phyloP scores from a whole-genome alignment of 2,888 invertebrate species.

The Trachelus troglodyta region DNA sequence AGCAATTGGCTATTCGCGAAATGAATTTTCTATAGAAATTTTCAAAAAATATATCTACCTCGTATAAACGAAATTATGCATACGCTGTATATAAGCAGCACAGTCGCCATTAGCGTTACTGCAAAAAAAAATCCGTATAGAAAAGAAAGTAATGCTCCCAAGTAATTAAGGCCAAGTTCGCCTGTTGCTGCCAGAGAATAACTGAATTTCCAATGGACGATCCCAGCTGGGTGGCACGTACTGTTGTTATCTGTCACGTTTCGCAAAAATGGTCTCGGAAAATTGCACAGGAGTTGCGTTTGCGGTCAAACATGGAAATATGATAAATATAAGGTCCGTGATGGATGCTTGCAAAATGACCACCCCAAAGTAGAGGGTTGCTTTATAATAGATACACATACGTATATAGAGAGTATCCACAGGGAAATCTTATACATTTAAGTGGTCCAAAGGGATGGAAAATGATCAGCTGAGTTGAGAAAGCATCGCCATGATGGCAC shows the following conservation, averaged over 20 bases:
- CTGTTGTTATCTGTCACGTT: background rate
- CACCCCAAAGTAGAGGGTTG: background rate
- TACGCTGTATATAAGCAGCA: background rate
- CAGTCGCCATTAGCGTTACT: background rate
- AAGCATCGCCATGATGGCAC: background rate
- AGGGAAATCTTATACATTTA: background rate
- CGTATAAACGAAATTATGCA: background rate
- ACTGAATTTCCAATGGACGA: background rate
- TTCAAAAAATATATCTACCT: too few relatives aligned
- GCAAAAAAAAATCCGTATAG: background rate
- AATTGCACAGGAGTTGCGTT: background rate
- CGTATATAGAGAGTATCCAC: background rate
- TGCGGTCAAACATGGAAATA: background rate
- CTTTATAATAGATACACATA: background rate
- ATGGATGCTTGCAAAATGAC: background rate
- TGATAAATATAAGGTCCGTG: background rate
- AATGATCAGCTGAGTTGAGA: background rate
- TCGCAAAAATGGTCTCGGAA: background rate
- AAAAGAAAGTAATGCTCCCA: background rate
- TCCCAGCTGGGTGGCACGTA: background rate
- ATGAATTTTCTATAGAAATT: background rate
- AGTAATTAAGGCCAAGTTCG: background rate
- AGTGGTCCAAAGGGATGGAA: background rate
- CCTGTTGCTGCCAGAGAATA: background rate
- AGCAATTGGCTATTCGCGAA: background rate